phyloP scores from a whole-genome alignment of 1,140 invertebrate genomes.

The Saccostrea cuccullata region DNA sequence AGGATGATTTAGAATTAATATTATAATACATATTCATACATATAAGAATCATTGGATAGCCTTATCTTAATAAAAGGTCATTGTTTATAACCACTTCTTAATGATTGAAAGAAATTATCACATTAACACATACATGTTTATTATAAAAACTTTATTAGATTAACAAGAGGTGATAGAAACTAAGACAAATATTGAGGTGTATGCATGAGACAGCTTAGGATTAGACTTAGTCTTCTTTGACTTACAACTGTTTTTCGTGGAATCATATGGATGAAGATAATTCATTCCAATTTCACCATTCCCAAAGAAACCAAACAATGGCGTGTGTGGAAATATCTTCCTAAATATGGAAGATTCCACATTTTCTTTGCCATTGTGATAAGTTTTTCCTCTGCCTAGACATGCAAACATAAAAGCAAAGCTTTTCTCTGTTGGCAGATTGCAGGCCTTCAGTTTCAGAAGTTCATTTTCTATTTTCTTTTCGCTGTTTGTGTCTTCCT shows the following conservation, averaged over 20 bases:
- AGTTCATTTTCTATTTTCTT: slow-evolving; percentile 68
- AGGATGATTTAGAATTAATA: too few relatives aligned
- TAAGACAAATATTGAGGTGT: slow-evolving; percentile 74
- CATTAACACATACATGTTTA: too few relatives aligned
- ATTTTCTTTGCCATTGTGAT: slow-evolving; percentile 76
- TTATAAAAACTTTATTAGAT: too few relatives aligned
- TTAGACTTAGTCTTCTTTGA: slow-evolving; percentile 30
- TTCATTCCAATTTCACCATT: slow-evolving; percentile 82
- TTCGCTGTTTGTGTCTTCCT: slow-evolving; percentile 60
- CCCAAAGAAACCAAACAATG: slow-evolving; percentile 82
- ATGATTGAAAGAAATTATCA: neutral
- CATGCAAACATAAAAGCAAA: slow-evolving; percentile 84
- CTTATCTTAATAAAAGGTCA: too few relatives aligned
- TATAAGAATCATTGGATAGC: too few relatives aligned
- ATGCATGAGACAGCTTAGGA: slow-evolving; percentile 73
- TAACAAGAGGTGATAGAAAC: slow-evolving; percentile 61
- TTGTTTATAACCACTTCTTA: too few relatives aligned
- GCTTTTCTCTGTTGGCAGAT: slow-evolving; percentile 74
- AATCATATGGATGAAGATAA: slow-evolving; percentile 67
- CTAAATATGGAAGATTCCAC: slow-evolving; percentile 82
- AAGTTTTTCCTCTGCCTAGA: slow-evolving; percentile 78
- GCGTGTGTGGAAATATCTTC: slow-evolving; percentile 81
- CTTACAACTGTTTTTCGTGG: neutral
- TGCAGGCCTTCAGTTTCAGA: slow-evolving; percentile 72
- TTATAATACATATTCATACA: too few relatives aligned